Base-by-base conservation (phyloP, 2,888 invertebrate species). In the Mimachlamys varia region DNA sequence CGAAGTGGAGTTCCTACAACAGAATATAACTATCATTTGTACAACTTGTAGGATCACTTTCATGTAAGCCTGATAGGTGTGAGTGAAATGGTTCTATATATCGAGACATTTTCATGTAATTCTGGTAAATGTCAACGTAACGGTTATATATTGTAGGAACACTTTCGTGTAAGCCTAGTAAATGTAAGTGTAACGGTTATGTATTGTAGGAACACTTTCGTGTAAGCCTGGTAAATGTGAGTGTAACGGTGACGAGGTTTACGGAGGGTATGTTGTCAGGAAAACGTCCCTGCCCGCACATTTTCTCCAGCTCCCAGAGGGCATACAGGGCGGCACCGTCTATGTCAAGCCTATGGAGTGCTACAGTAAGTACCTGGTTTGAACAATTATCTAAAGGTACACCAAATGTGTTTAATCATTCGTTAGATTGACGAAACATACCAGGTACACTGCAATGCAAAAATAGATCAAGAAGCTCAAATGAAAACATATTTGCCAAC, bases 311-410 rank as follows among this genome's bases (percentile, higher is more conserved):
- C 55, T 91, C 22, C 90, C 88, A 17, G 17, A 88, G 33, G 12
- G 76, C 27, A 38, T 17, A 76, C 17, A 90, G 91, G 49, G 55
- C 53, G 49, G 55, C 53, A 88, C 58, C 58, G 10, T 49, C 27
- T 37, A 88, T 88, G 33, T 89, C 33, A 33, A 88, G n/a, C 49
- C 55, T 27, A 90, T 89, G 89, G 88, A 90, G 44, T 90, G 90
- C 58, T 89, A 87, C 38, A 37, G 90, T 90, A 62, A 33, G 27
- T 44, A 37, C 37, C 37, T 87, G 2, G 37, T 27, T 44, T 27
- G 19, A 87, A 27, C 10, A 10, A 38, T 87, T 87, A 37, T 87
- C 27, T 87, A 38, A 27, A n/a, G n/a, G n/a, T n/a, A n/a, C n/a
- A n/a, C n/a, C n/a, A n/a, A n/a, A n/a, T n/a, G 19, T 38, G 33